These are phyloP conservation scores for Metellina segmentata DNA, from an alignment of 2,888 invertebrate species.

Conservation along the genomic window DNA sequence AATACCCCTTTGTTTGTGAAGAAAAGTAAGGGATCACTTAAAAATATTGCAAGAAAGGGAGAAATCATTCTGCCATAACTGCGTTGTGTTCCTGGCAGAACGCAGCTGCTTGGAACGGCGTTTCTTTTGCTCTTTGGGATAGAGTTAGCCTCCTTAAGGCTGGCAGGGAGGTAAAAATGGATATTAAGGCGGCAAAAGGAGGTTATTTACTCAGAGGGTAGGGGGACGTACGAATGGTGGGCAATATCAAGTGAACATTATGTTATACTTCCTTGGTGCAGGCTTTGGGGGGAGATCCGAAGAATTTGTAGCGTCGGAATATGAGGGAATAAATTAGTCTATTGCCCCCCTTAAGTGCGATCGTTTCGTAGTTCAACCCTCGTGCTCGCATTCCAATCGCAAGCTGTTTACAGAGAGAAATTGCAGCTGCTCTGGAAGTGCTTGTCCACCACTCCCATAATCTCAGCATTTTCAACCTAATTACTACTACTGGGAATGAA, in stretches of 20 bases:
- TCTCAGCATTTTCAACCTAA: not conserved
- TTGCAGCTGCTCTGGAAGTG: not conserved
- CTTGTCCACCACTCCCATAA: not conserved
- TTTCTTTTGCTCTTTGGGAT: conserved; percentile 36
- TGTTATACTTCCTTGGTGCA: conserved; percentile 8
- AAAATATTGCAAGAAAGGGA: conserved; percentile 26
- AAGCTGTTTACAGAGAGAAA: conserved; percentile 7
- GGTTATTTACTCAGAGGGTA: conserved; percentile 43
- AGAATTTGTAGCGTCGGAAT: not conserved
- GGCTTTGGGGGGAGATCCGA: not conserved
- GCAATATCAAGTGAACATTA: conserved; percentile 38
- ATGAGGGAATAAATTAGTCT: conserved; percentile 33
- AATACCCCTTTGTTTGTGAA: not conserved
- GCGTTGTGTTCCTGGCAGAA: not conserved
- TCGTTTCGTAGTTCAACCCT: not conserved
- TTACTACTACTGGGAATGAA: not conserved
- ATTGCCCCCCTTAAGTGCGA: not conserved
- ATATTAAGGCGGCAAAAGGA: conserved; percentile 40
- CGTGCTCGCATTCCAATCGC: not conserved
- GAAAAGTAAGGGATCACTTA: conserved; percentile 22
- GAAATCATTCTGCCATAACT: conserved; percentile 25
- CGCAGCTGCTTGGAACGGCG: conserved; percentile 23
- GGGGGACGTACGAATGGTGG: conserved; percentile 26
- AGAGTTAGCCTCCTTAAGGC: not conserved
- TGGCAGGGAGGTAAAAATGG: conserved; percentile 2